Evolutionary conservation across 2,797 vertebrate genomes (phyloP).

Genomic region (Channa striata): DNA sequence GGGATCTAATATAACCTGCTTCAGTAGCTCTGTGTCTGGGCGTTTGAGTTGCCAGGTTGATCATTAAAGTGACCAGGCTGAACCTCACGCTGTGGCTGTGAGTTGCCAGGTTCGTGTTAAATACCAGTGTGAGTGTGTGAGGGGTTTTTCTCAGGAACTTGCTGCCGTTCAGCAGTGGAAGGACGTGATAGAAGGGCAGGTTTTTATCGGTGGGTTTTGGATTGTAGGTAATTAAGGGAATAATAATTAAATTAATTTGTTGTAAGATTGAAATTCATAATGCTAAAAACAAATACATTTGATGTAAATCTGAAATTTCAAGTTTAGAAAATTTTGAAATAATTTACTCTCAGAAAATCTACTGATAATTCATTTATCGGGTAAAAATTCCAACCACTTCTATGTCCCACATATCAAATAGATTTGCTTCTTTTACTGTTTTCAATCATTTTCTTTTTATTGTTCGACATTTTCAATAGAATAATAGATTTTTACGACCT

Average conservation of each 20-base stretch:
- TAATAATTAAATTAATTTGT: too few relatives aligned
- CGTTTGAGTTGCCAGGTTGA: conserved; percentile 12
- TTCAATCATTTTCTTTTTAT: too few relatives aligned
- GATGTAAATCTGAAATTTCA: not conserved
- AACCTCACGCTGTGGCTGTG: not conserved
- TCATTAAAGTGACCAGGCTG: conserved; percentile 3
- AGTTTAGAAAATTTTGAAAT: too few relatives aligned
- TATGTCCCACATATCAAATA: too few relatives aligned
- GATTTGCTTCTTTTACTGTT: too few relatives aligned
- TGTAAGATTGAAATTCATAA: too few relatives aligned
- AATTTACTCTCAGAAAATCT: not conserved
- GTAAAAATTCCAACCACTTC: not conserved
- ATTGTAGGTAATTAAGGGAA: too few relatives aligned
- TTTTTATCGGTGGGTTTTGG: too few relatives aligned
- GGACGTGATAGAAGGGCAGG: not conserved
- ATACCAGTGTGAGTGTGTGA: conserved; percentile 3
- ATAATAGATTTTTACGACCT: too few relatives aligned
- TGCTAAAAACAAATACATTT: too few relatives aligned
- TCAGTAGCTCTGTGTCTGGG: not conserved
- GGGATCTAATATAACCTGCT: not conserved
- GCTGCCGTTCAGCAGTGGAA: not conserved
- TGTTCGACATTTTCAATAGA: too few relatives aligned
- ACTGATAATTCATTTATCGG: not conserved
- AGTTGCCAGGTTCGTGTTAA: conserved; percentile 44
- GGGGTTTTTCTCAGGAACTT: not conserved